These are phyloP conservation scores for Maconellicoccus hirsutus DNA, from an alignment of 1,140 invertebrate species.

Conservation along the genomic window DNA sequence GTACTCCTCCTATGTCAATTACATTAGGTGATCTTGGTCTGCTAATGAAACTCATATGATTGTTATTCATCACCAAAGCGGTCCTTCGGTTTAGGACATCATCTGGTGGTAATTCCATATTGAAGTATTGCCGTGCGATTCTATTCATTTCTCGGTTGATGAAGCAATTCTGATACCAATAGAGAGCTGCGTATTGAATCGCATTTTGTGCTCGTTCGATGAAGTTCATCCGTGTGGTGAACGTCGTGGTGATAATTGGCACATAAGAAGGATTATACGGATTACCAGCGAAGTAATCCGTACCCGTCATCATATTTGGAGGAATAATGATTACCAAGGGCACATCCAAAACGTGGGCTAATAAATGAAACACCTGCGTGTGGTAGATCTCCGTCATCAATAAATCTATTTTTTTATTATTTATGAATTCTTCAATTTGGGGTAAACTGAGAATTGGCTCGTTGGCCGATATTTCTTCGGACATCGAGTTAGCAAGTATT, in stretches of 20 bases:
- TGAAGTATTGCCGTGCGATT: neutral
- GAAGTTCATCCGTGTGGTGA: neutral
- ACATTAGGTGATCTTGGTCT: constrained; percentile 32
- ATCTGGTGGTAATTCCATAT: neutral
- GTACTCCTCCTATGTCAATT: constrained; percentile 34
- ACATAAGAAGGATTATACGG: neutral
- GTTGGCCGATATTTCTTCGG: neutral
- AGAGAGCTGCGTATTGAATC: too few relatives aligned
- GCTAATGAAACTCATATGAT: neutral
- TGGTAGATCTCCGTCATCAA: neutral
- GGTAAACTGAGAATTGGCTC: too few relatives aligned
- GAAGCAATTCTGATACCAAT: neutral
- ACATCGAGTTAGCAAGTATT: too few relatives aligned
- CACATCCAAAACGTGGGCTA: neutral
- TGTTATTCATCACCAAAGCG: constrained; percentile 10
- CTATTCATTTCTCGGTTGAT: neutral
- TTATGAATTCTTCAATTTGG: neutral
- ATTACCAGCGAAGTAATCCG: neutral
- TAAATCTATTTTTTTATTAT: neutral
- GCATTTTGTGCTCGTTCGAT: neutral
- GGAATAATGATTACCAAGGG: neutral
- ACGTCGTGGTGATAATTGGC: neutral
- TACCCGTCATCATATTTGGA: neutral
- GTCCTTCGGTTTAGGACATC: neutral
- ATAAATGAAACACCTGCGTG: neutral